Evolutionary conservation across 2,113 vertebrate species (phyloP), one percentile per base, ranked within the genome.

Genomic region (Hoplias malabaricus): DNA sequence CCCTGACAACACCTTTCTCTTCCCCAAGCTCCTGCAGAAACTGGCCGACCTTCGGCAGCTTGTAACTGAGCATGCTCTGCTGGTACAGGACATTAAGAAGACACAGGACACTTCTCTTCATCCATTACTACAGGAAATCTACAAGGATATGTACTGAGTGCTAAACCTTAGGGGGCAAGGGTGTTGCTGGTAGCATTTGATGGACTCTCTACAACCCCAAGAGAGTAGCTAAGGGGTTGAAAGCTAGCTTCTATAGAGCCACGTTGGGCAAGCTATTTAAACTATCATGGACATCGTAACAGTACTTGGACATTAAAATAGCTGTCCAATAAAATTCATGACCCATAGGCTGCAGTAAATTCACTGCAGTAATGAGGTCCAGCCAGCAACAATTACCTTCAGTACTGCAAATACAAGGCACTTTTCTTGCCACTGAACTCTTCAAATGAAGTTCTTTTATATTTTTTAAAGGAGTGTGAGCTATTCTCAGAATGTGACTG

Each of bases 111-210:
- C 96, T 0, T 93, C 94, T 1, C 93, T 99, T 75, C 97, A 99
- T 81, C 96, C 96, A 5, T 91, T 98, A 73, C 90, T 99, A 84
- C 97, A 99, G 74, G 97, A 99, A 83, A 99, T 98, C 81, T 99
- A 98, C 91, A 94, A 90, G 85, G 97, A 98, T 88, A 98, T 99
- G 96, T 92, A 93, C 66, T 93, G 83, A 91, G 36, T 48, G 4
- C 25, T 34, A 27, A 61, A 72, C 69, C 36, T 31, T 21, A 50
- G 23, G 54, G 4, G 40, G 23, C 3, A 34, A 36, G n/a, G 16
- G 21, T 59, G 21, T 67, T 33, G 34, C 62, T 19, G 16, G 33
- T 68, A n/a, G 25, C 59, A n/a, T 16, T 16, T 48, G 12, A 16
- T 34, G n/a, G 14, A 34, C 27, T 2, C 23, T 14, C 31, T 40